Conservation (phyloP, 92 coral and sea anemone genomes). For the Isaurus tuberculatus region DNA sequence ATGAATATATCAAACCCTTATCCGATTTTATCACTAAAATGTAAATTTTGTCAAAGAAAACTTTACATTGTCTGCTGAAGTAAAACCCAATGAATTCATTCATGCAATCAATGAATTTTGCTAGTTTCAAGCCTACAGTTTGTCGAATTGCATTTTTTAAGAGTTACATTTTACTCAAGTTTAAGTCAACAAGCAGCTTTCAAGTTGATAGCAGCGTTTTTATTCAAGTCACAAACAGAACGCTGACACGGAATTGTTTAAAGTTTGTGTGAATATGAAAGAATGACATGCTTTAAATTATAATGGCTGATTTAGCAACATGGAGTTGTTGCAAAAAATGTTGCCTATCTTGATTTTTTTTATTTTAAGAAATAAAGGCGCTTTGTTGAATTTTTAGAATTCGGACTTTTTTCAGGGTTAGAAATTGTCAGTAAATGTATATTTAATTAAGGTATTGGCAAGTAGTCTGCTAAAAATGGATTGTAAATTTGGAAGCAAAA, state of each 20-base stretch:
- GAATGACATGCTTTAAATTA: neutral
- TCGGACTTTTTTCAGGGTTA: neutral
- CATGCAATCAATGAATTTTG: neutral
- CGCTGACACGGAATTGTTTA: neutral
- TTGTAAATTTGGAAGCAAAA: neutral
- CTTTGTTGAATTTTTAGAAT: neutral
- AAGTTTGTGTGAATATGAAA: neutral
- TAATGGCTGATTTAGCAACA: neutral
- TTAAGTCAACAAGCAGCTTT: neutral
- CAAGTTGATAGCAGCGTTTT: conserved; percentile 16
- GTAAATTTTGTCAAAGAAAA: neutral
- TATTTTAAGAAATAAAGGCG: neutral
- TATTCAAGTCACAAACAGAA: neutral
- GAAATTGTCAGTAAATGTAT: conserved; percentile 20
- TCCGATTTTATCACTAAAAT: neutral
- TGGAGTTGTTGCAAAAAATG: neutral
- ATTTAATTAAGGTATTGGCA: conserved; percentile 34
- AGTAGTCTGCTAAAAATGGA: neutral
- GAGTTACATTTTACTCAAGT: neutral
- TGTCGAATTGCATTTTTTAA: neutral
- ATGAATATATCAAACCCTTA: neutral
- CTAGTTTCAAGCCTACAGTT: neutral
- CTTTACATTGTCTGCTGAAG: neutral
- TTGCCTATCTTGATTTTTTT: neutral
- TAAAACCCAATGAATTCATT: neutral